Percentiles rank a stretch among this genome's conserved stretches.
phyloP scores from a whole-genome alignment of 1,140 invertebrate genomes.

The Papilio machaon region DNA sequence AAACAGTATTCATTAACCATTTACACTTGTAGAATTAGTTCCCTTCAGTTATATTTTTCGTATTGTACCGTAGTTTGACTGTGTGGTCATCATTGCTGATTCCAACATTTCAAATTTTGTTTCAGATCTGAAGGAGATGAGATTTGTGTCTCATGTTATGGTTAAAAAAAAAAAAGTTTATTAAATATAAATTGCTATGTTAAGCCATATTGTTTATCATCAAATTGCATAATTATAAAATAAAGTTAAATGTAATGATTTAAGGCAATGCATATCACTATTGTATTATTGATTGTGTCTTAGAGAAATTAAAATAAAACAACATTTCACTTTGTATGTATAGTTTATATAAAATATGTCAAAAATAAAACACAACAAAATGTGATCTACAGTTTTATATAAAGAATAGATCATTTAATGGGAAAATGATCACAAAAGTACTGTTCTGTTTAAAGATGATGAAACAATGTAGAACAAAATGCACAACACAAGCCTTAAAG shows the following conservation, averaged over 20 bases:
- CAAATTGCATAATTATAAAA: too few relatives aligned
- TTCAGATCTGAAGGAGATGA: conserved; percentile 64
- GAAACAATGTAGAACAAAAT: background rate
- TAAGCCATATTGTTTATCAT: too few relatives aligned
- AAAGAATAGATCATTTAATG: background rate
- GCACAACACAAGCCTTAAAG: background rate
- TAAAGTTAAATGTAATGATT: conserved; percentile 37
- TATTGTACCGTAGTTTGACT: background rate
- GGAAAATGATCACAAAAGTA: background rate
- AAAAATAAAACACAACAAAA: conserved; percentile 1
- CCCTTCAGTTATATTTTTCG: background rate
- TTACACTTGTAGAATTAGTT: background rate
- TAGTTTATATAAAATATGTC: conserved; percentile 8
- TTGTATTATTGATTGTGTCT: background rate
- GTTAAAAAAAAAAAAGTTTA: conserved; percentile 44
- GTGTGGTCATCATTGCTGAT: background rate
- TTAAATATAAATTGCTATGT: background rate
- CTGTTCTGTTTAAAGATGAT: background rate
- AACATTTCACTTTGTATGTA: background rate
- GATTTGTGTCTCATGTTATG: conserved; percentile 70
- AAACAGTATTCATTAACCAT: too few relatives aligned
- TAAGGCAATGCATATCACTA: conserved; percentile 29
- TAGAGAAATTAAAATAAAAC: background rate
- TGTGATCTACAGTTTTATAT: background rate
- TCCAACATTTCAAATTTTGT: conserved; percentile 40